Base-by-base conservation (phyloP, 2,797 vertebrate species). In the Siniperca obscura region DNA sequence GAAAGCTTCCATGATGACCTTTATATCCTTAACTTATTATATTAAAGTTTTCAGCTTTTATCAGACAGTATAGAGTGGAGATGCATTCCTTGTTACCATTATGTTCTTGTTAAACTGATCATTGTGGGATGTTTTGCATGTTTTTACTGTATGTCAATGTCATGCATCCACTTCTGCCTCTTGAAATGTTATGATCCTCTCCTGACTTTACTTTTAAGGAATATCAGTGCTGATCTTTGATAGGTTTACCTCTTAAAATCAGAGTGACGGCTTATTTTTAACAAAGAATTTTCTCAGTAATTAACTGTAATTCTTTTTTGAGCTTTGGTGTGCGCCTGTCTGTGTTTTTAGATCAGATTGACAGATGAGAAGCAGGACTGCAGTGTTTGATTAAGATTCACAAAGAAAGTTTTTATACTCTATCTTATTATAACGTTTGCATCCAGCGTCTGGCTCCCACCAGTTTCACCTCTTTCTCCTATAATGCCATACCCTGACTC, bases 271-370 rank as follows among this genome's bases (percentile, higher is more conserved):
- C 61, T 56, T 60, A 30, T 30, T 38, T 46, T 74, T 75, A 66
- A 76, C 82, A 56, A 84, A 61, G 17, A 46, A 42, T 42, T 57
- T 48, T 42, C 42, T 56, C 19, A 5, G 25, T 87, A 67, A 82
- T 85, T 82, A 77, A 25, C 22, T 50, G 34, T 7, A 11, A 17
- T 52, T 72, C 21, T 48, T 72, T 68, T 30, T 55, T 34, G 1
- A 76, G 61, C 48, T 76, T 40, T 27, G 27, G 36, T 16, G 40
- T 72, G 22, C 19, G 17, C 9, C 19, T 67, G 5, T 40, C 22
- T 40, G 48, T 40, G 40, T 25, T 56, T 56, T 67, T 12, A 21
- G 59, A 69, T 74, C 60, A 62, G 42, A 56, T 36, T 42, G 48
- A 70, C 53, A 25, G 65, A 70, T 36, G 25, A 44, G 38, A 68